Conservation (phyloP, 2,113 vertebrate genomes). For the Spizaetus ornatus region DNA sequence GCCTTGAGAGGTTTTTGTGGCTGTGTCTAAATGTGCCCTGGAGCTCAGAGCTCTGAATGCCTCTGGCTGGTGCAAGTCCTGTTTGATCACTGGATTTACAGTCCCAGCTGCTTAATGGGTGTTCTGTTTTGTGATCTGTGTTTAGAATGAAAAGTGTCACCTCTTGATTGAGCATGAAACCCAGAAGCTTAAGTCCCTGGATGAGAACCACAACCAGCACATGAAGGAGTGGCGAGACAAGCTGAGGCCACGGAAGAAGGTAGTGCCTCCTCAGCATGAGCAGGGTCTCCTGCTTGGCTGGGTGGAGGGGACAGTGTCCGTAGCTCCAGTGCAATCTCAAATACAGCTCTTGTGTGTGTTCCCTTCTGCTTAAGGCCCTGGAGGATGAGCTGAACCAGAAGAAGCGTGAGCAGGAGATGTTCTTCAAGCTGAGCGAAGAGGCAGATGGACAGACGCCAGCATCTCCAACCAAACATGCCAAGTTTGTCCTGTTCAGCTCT, state of each 20-base stretch:
- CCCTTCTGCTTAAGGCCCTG: slow-evolving; percentile 74
- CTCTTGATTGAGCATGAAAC: slow-evolving; percentile 92
- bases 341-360: background rate
- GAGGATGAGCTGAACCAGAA: slow-evolving; percentile 89
- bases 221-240: slow-evolving; percentile 91
- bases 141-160: slow-evolving; percentile 96
- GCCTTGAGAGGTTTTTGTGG: background rate
- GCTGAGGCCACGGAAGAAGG: slow-evolving; percentile 91
- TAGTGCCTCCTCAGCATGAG: background rate
- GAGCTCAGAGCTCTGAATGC: background rate
- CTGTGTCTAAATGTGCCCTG: accelerated
- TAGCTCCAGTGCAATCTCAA: background rate
- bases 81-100: background rate
- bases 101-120: background rate
- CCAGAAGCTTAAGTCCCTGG: slow-evolving; percentile 88
- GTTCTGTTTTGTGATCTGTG: background rate
- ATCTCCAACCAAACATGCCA: slow-evolving; percentile 82
- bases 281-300: background rate
- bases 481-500: slow-evolving; percentile 84
- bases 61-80: background rate
- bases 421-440: slow-evolving; percentile 84
- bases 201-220: slow-evolving; percentile 86
- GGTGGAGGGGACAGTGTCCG: background rate
- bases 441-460: slow-evolving; percentile 67
- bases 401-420: slow-evolving; percentile 89